Evolutionary conservation across 2,797 vertebrate species (phyloP), one percentile per base, ranked within the genome.

Genomic region (Acanthurus leucopareius): DNA sequence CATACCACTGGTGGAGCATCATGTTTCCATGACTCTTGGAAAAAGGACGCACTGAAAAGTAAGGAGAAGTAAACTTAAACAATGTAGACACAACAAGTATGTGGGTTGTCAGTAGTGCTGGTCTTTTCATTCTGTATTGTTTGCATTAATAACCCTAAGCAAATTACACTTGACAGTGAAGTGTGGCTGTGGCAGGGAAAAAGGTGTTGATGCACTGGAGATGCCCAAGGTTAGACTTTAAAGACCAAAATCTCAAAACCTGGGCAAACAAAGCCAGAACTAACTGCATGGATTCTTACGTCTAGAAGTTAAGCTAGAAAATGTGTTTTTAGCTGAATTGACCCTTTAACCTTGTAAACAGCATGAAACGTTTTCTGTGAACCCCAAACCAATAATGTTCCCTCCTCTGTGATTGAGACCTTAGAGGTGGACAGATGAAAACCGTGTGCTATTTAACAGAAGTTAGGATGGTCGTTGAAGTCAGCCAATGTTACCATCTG

Each of bases 281-380:
- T 69, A 53, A 38, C 7, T 68, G 45, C 42, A 59, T 35, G 25
- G 40, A 57, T 75, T 75, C 10, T 25, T n/a, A 44, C 17, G 42
- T 44, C 35, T 25, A 1, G 6, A 20, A 28, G 47, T 35, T 32
- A 51, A 70, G 54, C 3, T 44, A 73, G 68, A 73, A 84, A 72
- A 77, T 68, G 56, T 83, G 62, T 66, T 73, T 74, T 64, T 71
- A 51, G 82, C 74, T 80, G 82, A 87, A 69, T 15, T 83, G 83
- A 88, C 70, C 82, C 42, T 77, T 83, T 88, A 74, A 90, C 80
- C 85, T 86, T 81, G 47, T 73, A 74, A 86, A 90, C 76, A 79
- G 58, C 56, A 49, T 38, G 59, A 84, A 66, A 86, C 66, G 14
- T 86, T 79, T 65, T 67, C 72, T 78, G 75, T 65, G 76, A 83